Conservation (phyloP, 2,797 vertebrate species). For the Mycteria americana region DNA sequence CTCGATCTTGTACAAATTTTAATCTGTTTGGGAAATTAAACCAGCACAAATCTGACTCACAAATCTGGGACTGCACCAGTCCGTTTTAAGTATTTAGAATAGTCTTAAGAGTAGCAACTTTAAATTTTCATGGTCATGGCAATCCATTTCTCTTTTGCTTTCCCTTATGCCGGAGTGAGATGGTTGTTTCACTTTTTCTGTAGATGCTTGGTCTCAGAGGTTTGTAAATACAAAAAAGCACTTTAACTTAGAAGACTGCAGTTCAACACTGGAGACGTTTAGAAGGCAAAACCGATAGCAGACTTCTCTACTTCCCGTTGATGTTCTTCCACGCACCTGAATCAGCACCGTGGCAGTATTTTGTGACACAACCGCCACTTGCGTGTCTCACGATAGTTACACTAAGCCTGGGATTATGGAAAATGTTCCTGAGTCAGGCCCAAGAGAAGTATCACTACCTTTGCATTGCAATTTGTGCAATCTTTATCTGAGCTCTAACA, state of each 20-base stretch:
- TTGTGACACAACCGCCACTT: neutral
- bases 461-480: rapidly evolving
- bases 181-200: neutral
- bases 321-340: rapidly evolving
- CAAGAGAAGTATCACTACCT: neutral
- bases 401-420: neutral
- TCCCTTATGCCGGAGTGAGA: neutral
- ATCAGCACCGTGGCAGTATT: neutral
- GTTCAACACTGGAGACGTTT: neutral
- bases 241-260: neutral
- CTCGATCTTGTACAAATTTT: neutral
- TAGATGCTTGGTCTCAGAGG: neutral
- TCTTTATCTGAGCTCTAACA: neutral
- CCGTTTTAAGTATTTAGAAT: neutral
- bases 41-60: neutral
- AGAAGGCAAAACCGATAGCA: neutral
- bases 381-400: rapidly evolving
- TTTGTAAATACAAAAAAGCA: neutral
- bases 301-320: neutral
- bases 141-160: neutral
- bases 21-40: neutral
- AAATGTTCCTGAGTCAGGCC: neutral
- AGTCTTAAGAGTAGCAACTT: neutral
- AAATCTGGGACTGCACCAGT: neutral
- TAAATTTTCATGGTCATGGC: neutral